A percentile compares a stretch with the other conserved stretches of the same genome.
These are phyloP conservation scores for Magallana gigas DNA, from an alignment of 1,140 invertebrate genomes.

Conservation along the genomic window DNA sequence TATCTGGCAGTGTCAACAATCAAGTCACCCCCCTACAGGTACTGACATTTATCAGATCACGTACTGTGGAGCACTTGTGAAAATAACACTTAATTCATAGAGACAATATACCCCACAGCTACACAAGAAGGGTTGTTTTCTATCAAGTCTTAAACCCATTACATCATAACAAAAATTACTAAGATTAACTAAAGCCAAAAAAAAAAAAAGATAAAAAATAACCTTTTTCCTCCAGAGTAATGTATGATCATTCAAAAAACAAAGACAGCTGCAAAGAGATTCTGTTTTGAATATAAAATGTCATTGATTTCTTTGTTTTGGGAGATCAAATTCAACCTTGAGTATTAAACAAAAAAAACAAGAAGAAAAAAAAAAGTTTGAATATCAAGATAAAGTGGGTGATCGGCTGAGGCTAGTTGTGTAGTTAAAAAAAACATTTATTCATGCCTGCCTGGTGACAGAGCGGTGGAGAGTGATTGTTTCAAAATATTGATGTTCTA, in stretches of 20 bases:
- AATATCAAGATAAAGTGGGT: background rate
- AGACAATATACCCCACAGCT: background rate
- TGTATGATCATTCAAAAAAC: background rate
- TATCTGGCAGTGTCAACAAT: conserved; percentile 10
- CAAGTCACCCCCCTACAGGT: background rate
- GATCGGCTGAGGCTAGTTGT: background rate
- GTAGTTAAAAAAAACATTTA: background rate
- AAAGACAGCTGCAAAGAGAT: background rate
- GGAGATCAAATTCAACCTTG: background rate
- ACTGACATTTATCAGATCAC: background rate
- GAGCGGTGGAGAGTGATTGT: background rate
- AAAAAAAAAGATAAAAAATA: background rate
- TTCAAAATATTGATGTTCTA: conserved; percentile 5
- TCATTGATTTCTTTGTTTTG: background rate
- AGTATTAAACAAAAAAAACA: no score
- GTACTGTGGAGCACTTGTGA: background rate
- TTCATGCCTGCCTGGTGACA: background rate
- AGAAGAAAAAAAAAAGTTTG: background rate
- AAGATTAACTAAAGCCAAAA: background rate
- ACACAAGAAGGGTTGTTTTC: background rate
- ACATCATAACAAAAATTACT: background rate
- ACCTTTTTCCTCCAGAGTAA: background rate
- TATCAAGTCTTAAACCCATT: background rate
- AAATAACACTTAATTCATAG: conserved; percentile 26
- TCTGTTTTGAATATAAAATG: background rate